phyloP scores from a whole-genome alignment of 64 coral and sea anemone genomes.

The Montipora foliosa region DNA sequence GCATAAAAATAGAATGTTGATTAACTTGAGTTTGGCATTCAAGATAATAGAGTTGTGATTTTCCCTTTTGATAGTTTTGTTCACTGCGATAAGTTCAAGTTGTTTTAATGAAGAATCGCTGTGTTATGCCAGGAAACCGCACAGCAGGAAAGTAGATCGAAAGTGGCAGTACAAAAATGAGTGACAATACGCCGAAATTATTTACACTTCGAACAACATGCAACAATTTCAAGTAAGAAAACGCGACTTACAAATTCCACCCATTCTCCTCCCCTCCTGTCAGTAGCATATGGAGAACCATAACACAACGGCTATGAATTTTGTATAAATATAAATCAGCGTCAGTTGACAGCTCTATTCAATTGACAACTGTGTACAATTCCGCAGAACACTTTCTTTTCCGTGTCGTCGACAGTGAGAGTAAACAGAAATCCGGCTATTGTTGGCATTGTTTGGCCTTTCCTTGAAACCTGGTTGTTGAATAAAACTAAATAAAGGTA shows the following conservation, averaged over 20 bases:
- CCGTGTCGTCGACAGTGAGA: no score
- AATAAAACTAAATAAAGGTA: no score
- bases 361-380: no score
- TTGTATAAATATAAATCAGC: not conserved
- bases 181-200: not conserved
- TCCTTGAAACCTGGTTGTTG: no score
- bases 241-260: not conserved
- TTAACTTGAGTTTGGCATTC: not conserved
- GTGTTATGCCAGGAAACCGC: no score
- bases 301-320: not conserved
- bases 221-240: not conserved
- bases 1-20: constrained; percentile 16
- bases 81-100: not conserved
- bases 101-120: not conserved
- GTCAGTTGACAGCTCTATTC: no score
- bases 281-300: not conserved
- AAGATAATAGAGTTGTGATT: constrained; percentile 13
- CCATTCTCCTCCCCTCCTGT: no score
- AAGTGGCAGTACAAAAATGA: not conserved
- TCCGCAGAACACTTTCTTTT: no score
- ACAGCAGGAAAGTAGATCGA: not conserved
- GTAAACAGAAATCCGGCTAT: no score
- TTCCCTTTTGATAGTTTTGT: not conserved
- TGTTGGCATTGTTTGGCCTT: no score
- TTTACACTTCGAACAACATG: not conserved